Percentiles rank a stretch among this genome's conserved stretches.
Evolutionary conservation across 1,140 invertebrate genomes (phyloP).

Genomic region (Callitettix versicolor): DNA sequence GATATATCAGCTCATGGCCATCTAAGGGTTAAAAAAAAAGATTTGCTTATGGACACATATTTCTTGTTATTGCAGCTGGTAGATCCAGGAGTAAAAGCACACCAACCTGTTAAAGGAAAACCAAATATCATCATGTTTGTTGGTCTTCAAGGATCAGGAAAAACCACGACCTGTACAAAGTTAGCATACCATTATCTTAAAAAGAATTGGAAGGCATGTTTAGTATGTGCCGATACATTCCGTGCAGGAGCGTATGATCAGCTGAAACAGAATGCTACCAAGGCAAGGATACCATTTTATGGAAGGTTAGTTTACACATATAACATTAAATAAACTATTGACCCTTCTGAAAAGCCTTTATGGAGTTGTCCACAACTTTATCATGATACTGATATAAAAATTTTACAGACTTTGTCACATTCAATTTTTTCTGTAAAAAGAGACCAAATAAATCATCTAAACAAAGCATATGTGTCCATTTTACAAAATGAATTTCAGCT

Average conservation of each 20-base stretch:
- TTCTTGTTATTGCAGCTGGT: slow-evolving; percentile 74
- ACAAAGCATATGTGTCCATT: no score
- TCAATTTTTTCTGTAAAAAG: no score
- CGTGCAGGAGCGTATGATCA: slow-evolving; percentile 99
- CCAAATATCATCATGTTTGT: slow-evolving; percentile 99
- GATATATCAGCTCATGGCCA: no score
- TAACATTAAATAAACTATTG: no score
- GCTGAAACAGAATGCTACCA: slow-evolving; percentile 99
- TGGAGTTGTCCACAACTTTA: no score
- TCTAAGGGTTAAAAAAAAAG: no score
- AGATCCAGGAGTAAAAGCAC: slow-evolving; percentile 96
- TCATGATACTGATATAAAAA: no score
- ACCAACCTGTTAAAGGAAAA: slow-evolving; percentile 89
- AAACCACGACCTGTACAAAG: slow-evolving; percentile 99
- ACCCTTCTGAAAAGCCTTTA: no score
- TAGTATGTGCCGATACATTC: slow-evolving; percentile 99
- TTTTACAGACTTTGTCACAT: no score
- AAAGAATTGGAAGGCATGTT: slow-evolving; percentile 98
- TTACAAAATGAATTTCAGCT: no score
- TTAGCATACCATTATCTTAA: slow-evolving; percentile 97
- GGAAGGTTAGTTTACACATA: slow-evolving; percentile 83
- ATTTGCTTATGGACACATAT: no score
- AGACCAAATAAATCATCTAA: no score
- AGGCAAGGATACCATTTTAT: slow-evolving; percentile 99
- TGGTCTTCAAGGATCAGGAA: slow-evolving; percentile 95